Conservation (phyloP, 2,797 vertebrate genomes). For the Numenius phaeopus region DNA sequence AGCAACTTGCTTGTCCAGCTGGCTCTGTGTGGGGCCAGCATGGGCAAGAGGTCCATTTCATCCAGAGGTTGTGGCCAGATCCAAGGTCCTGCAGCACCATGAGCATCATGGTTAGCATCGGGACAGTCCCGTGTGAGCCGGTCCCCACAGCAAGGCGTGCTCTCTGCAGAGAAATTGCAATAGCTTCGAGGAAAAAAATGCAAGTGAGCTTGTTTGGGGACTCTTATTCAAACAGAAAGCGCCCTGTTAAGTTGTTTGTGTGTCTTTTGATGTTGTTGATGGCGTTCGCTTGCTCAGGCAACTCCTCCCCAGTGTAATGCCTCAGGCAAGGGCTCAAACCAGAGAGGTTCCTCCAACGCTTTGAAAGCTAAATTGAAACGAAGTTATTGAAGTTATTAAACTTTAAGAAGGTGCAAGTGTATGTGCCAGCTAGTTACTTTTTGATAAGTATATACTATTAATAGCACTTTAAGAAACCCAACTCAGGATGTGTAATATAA, state of each 20-base stretch:
- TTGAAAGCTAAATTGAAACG: constrained; percentile 36
- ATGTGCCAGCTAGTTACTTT: constrained; percentile 27
- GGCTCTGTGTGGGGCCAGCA: rapidly evolving
- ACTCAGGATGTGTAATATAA: not conserved
- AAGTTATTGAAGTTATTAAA: constrained; percentile 47
- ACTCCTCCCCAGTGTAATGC: not conserved
- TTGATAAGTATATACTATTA: constrained; percentile 42
- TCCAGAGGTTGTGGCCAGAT: not conserved
- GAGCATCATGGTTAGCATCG: rapidly evolving
- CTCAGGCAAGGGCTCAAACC: not conserved
- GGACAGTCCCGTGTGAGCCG: not conserved
- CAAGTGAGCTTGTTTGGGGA: not conserved
- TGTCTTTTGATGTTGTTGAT: not conserved
- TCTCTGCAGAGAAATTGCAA: not conserved
- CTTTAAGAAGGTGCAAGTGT: constrained; percentile 24
- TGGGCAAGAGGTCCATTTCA: rapidly evolving
- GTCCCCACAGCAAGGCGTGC: rapidly evolving
- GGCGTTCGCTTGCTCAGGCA: not conserved
- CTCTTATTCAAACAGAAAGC: not conserved
- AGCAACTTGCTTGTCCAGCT: not conserved
- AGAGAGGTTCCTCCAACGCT: not conserved
- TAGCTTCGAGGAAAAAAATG: not conserved
- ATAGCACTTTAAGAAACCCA: constrained; percentile 18
- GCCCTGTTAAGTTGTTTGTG: not conserved
- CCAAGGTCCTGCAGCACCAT: rapidly evolving